phyloP scores from a whole-genome alignment of 2,888 invertebrate genomes.

The Phaonia tiefii region DNA sequence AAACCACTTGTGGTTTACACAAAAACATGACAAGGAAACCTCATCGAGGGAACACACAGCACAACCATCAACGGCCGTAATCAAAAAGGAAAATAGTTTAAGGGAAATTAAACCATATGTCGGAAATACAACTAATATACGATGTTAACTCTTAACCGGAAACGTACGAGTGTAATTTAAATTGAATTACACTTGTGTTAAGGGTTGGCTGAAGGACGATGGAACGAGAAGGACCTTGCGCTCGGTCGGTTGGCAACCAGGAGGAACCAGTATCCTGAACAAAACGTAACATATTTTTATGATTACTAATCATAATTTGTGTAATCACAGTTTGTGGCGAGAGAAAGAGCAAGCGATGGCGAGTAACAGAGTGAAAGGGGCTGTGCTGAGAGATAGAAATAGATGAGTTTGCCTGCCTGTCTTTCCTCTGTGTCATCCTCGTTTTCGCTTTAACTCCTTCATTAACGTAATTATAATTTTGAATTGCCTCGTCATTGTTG shows the following conservation, averaged over 20 bases:
- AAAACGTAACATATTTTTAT: constrained; percentile 30
- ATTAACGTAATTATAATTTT: constrained; percentile 65
- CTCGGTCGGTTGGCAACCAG: constrained; percentile 28
- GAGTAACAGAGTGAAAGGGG: too few relatives aligned
- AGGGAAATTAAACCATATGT: constrained; percentile 79
- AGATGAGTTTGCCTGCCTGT: too few relatives aligned
- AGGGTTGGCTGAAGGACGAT: constrained; percentile 55
- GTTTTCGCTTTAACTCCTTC: constrained; percentile 49
- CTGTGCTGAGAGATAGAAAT: too few relatives aligned
- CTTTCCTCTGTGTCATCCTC: too few relatives aligned
- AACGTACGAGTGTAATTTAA: constrained; percentile 76
- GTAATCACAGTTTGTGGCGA: constrained; percentile 34
- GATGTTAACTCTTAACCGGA: constrained; percentile 71
- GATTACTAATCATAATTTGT: constrained; percentile 43
- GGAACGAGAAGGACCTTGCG: neutral
- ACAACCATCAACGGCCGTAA: neutral
- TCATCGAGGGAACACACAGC: neutral
- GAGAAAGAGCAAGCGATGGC: too few relatives aligned
- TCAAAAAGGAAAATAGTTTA: constrained; percentile 69
- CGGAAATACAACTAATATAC: constrained; percentile 70
- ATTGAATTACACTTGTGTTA: constrained; percentile 74
- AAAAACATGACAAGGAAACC: constrained; percentile 51
- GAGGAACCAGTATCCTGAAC: constrained; percentile 43
- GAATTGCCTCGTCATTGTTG: constrained; percentile 69
- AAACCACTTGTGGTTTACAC: constrained; percentile 77